Evolutionary conservation across 1,140 invertebrate species (phyloP).

Genomic region (Spodoptera frugiperda): DNA sequence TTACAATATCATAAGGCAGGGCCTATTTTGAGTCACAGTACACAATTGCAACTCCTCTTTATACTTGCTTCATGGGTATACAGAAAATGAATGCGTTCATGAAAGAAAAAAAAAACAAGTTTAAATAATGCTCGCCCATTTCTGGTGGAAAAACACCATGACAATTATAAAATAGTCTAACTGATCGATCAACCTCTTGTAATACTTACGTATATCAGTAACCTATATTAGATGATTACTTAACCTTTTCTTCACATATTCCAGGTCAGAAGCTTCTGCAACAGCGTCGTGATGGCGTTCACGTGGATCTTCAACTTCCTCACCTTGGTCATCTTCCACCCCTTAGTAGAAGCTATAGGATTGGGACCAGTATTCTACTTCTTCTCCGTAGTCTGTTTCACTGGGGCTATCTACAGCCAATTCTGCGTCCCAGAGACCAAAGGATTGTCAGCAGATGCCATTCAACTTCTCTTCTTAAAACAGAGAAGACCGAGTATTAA

Average conservation of each 20-base stretch:
- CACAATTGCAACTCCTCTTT: no score
- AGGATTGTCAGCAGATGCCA: constrained; percentile 72
- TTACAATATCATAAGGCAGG: no score
- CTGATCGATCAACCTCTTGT: no score
- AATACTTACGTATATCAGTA: no score
- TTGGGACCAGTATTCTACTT: constrained; percentile 71
- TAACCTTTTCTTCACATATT: constrained; percentile 25
- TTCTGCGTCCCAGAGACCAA: constrained; percentile 77
- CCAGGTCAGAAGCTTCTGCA: constrained; percentile 76
- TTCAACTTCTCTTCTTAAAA: constrained; percentile 72
- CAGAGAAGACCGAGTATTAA: constrained; percentile 48
- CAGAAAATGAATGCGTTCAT: no score
- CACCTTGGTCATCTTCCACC: constrained; percentile 74
- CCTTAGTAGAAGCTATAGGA: constrained; percentile 65
- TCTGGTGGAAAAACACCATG: no score
- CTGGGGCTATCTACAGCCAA: constrained; percentile 67
- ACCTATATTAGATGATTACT: no score
- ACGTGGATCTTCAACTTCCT: constrained; percentile 79
- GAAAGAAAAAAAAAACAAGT: no score
- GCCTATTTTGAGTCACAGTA: no score
- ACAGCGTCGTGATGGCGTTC: constrained; percentile 69
- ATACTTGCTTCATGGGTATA: no score
- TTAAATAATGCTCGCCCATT: no score
- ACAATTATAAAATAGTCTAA: no score
- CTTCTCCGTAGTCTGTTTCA: constrained; percentile 69